phyloP scores from a whole-genome alignment of 1,140 invertebrate genomes.

The Drosophila grimshawi region DNA sequence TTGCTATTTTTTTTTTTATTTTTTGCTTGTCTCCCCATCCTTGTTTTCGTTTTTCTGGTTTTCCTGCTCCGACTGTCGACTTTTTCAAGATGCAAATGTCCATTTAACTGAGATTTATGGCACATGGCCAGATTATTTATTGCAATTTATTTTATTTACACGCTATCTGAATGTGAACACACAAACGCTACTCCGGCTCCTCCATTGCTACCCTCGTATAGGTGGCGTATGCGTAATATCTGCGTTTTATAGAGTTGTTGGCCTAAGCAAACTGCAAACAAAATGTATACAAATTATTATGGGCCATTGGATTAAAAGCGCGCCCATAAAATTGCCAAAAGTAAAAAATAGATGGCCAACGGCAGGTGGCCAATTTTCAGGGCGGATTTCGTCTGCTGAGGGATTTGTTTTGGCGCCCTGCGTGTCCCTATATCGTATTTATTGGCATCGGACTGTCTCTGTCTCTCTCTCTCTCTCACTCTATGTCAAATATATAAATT shows the following conservation, averaged over 20 bases:
- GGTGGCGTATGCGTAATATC: conserved; percentile 49
- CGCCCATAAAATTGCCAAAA: conserved; percentile 40
- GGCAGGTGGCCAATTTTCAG: conserved; percentile 38
- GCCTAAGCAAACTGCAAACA: conserved; percentile 77
- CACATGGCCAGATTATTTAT: conserved; percentile 77
- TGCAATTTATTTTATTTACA: conserved; percentile 83
- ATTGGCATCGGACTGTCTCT: conserved; percentile 56
- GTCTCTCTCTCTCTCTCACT: conserved; percentile 30
- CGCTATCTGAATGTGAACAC: conserved; percentile 77
- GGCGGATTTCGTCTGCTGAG: not conserved
- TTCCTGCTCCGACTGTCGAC: conserved; percentile 53
- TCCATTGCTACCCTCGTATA: not conserved
- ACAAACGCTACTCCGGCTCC: conserved; percentile 16
- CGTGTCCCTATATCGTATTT: conserved; percentile 75
- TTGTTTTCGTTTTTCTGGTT: conserved; percentile 32
- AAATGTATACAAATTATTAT: conserved; percentile 82
- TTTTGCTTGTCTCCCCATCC: conserved; percentile 16
- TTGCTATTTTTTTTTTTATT: conserved; percentile 22
- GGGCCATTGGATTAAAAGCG: conserved; percentile 71
- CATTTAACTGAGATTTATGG: conserved; percentile 83
- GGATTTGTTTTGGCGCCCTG: conserved; percentile 37
- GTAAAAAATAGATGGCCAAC: conserved; percentile 18
- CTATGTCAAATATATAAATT: conserved; percentile 65
- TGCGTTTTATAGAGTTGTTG: not conserved
- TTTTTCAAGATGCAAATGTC: conserved; percentile 82